A percentile compares a stretch with the other conserved stretches of the same genome.
Evolutionary conservation across 2,797 vertebrate species (phyloP).

Genomic region (Sardinella longiceps): DNA sequence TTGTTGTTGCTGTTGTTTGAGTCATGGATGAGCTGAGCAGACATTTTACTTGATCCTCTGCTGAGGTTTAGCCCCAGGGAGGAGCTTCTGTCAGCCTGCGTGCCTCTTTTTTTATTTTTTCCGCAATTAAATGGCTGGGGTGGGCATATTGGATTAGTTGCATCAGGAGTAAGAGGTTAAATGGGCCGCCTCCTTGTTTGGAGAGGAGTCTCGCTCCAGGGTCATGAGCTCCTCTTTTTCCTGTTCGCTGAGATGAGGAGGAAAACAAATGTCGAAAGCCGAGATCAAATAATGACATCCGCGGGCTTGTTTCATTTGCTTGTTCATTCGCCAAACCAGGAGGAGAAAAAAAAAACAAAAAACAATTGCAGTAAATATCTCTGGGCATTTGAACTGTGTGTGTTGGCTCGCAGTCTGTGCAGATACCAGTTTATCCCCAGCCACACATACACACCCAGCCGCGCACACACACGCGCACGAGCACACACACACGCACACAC

Average conservation of each 20-base stretch:
- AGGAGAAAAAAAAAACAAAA: neutral
- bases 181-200: conserved; percentile 33
- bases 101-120: conserved; percentile 3
- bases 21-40: neutral
- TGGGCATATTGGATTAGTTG: conserved; percentile 41
- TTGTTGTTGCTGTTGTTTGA: neutral
- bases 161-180: conserved; percentile 11
- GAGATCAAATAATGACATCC: conserved; percentile 43
- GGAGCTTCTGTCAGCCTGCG: neutral
- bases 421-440: conserved; percentile 28
- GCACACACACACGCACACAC: neutral
- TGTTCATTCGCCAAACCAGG: conserved; percentile 30
- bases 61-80: neutral
- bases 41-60: conserved; percentile 5
- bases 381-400: conserved; percentile 35
- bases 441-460: conserved; percentile 11
- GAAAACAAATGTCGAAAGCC: conserved; percentile 28
- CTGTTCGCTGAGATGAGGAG: conserved; percentile 22
- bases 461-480: neutral
- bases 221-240: conserved; percentile 22
- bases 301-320: conserved; percentile 33
- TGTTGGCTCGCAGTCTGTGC: conserved; percentile 3
- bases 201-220: conserved; percentile 30
- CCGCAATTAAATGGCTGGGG: conserved; percentile 43
- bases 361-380: conserved; percentile 46